These are phyloP conservation scores for Proales similis DNA, from an alignment of 1,140 invertebrate genomes.

Conservation along the genomic window DNA sequence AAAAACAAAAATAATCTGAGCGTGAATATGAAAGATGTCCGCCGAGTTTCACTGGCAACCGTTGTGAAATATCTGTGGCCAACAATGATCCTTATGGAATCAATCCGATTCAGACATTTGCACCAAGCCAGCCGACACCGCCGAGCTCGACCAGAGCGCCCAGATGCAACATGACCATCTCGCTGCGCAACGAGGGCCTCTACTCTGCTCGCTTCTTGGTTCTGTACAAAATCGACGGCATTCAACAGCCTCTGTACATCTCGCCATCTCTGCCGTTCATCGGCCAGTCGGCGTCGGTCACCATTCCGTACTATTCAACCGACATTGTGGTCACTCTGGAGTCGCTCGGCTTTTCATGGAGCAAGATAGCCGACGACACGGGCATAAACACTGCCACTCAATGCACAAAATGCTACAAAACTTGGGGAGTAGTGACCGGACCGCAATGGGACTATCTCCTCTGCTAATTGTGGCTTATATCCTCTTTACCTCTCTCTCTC, in stretches of 20 bases:
- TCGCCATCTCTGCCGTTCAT: not conserved
- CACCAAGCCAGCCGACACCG: not conserved
- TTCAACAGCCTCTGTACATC: conserved; percentile 13
- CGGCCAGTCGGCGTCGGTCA: not conserved
- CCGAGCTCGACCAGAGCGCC: not conserved
- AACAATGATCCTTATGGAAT: not conserved
- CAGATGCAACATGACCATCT: conserved; percentile 25
- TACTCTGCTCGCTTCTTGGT: conserved; percentile 15
- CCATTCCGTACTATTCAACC: conserved; percentile 13
- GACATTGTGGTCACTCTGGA: conserved; percentile 23
- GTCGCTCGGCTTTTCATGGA: not conserved
- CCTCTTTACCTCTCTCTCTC: no score
- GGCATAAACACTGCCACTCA: conserved; percentile 12
- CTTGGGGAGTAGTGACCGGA: conserved; percentile 2
- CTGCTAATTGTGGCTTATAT: conserved; percentile 5
- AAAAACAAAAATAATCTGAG: not conserved
- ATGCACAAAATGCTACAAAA: conserved; percentile 37
- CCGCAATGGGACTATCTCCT: conserved; percentile 31
- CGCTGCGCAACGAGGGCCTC: conserved; percentile 15
- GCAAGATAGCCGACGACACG: conserved; percentile 11
- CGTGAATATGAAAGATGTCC: conserved; percentile 5
- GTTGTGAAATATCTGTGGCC: conserved; percentile 29
- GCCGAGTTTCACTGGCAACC: conserved; percentile 11
- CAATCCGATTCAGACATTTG: no score
- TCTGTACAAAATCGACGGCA: conserved; percentile 29